These are phyloP conservation scores for Mimas tiliae DNA, from an alignment of 2,888 invertebrate species.

Conservation along the genomic window DNA sequence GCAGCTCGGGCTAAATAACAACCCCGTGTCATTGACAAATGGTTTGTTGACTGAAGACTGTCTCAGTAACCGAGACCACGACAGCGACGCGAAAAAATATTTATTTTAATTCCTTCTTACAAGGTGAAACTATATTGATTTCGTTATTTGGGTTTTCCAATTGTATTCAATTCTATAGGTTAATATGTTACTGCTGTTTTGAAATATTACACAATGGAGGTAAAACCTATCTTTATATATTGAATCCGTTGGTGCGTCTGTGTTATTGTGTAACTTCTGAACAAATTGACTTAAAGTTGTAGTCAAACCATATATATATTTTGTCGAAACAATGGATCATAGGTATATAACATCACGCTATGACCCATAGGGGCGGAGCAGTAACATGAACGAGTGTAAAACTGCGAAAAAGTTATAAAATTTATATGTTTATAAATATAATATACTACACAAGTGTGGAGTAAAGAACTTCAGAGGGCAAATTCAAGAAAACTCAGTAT, in stretches of 20 bases:
- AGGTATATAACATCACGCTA: no score
- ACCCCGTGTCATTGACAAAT: slow-evolving; percentile 34
- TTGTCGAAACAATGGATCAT: no score
- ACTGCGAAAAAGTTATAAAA: no score
- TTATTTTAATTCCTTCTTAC: background rate
- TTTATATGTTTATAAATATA: no score
- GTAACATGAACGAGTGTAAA: no score
- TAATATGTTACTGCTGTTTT: background rate
- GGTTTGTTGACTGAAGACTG: slow-evolving; percentile 1
- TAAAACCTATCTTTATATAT: background rate
- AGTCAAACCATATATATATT: no score
- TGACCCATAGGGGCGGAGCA: no score
- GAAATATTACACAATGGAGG: background rate
- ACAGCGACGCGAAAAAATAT: background rate
- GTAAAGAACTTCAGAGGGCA: no score
- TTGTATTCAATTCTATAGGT: background rate
- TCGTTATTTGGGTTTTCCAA: background rate
- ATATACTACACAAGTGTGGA: no score
- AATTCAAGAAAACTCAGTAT: no score
- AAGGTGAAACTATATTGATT: background rate
- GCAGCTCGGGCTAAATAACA: slow-evolving; percentile 30
- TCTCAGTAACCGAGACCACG: background rate
- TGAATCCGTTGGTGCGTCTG: background rate
- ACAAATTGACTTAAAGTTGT: no score
- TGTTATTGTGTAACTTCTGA: no score